Conservation (phyloP, 2,113 vertebrate genomes). For the Rana temporaria region DNA sequence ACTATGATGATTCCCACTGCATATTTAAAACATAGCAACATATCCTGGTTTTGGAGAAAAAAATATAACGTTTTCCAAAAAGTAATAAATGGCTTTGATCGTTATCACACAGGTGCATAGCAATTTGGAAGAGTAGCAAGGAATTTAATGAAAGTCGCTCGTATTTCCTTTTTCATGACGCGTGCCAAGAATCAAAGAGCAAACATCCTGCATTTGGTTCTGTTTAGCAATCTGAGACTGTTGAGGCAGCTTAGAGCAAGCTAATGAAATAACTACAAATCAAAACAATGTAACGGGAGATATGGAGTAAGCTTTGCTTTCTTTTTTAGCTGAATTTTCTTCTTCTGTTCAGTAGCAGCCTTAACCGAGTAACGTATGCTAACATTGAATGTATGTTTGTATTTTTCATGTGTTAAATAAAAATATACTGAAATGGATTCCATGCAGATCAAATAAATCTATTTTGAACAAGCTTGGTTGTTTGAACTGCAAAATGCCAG, state of each 20-base stretch:
- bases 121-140: slow-evolving; percentile 26
- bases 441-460: too few relatives aligned
- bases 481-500: too few relatives aligned
- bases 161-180: slow-evolving; percentile 35
- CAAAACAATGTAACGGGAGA: slow-evolving; percentile 44
- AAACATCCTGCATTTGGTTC: slow-evolving; percentile 45
- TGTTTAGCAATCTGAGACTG: slow-evolving; percentile 42
- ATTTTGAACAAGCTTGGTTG: too few relatives aligned
- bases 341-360: neutral
- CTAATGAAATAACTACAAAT: slow-evolving; percentile 34
- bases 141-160: slow-evolving; percentile 46
- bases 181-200: slow-evolving; percentile 49
- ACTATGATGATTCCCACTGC: neutral
- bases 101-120: slow-evolving; percentile 44
- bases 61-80: slow-evolving; percentile 16
- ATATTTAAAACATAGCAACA: neutral
- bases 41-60: slow-evolving; percentile 23
- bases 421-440: too few relatives aligned
- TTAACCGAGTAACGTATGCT: neutral
- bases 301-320: slow-evolving; percentile 15
- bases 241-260: slow-evolving; percentile 36
- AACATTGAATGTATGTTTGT: too few relatives aligned
- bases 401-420: too few relatives aligned
- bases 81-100: slow-evolving; percentile 33
- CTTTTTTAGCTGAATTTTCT: neutral